Base-by-base conservation (phyloP, 2,888 invertebrate genomes). In the Emmelina monodactyla region DNA sequence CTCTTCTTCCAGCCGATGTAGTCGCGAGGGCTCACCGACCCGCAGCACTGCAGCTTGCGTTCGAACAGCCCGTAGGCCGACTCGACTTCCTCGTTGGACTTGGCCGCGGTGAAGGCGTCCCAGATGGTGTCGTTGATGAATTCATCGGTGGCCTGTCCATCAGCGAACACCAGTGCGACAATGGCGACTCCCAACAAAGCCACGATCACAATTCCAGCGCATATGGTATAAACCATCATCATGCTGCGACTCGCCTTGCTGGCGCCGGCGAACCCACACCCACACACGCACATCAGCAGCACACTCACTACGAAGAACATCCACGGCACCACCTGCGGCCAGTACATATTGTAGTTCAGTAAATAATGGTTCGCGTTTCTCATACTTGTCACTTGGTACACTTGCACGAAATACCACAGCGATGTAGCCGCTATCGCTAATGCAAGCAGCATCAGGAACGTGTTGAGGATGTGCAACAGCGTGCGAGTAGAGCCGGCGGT, bases 301-400 rank as follows among this genome's bases (percentile, higher is more conserved):
- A 72, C 37, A 2, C 65, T 64, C 14, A 61, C 58, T 1, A 73
- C 39, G 16, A 76, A 57, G 38, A 76, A 79, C 38, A 78, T 50
- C 78, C 78, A 79, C 0, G 78, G 78, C 0, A 75, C 55, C 0
- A 68, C 72, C 44, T 79, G 78, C 0, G 76, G 72, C 76, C 75
- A 79, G 40, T 75, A 73, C 38, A 79, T 60, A 11, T 58, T 64
- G 57, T 72, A 79, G 43, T 79, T 76, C 40, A 78, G 50, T 1
- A 71, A 42, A 19, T 78, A 78, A 35, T 78, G 78, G 50, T 63
- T 64, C 40, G 49, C 53, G 43, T 66, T 64, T 4, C 65, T 42
- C 9, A 66, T 33, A 6, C 41, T 49, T 1, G 62, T 62, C 37
- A 65, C 48, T 29, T 56, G 49, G 43, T 51, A 42, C 10, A 65